phyloP scores from a whole-genome alignment of 2,113 vertebrate species.

The Megaceryle torquata region DNA sequence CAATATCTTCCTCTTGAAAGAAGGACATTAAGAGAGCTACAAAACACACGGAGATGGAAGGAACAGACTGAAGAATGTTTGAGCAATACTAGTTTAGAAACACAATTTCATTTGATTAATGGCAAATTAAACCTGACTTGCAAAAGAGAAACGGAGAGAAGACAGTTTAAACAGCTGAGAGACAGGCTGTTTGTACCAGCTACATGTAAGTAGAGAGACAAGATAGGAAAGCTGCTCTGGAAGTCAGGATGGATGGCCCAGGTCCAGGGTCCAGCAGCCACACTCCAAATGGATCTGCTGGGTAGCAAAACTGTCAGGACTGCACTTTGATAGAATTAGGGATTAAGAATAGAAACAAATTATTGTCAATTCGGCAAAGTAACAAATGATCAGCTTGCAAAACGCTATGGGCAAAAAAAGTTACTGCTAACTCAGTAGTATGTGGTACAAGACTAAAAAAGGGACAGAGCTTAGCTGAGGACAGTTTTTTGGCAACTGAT shows the following conservation, averaged over 20 bases:
- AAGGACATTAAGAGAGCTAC: neutral
- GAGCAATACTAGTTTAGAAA: neutral
- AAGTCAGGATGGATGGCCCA: neutral
- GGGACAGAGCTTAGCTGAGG: neutral
- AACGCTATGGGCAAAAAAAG: neutral
- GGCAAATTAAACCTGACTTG: neutral
- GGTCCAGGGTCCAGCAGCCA: neutral
- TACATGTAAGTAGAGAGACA: neutral
- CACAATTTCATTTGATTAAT: neutral
- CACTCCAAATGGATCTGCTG: neutral
- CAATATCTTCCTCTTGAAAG: neutral
- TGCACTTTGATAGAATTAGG: neutral
- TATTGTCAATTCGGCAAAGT: neutral
- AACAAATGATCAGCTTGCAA: neutral
- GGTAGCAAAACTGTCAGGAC: neutral
- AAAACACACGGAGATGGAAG: neutral
- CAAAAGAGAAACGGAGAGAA: neutral
- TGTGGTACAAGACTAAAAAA: neutral
- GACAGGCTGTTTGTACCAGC: neutral
- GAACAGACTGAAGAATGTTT: neutral
- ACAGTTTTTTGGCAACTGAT: neutral
- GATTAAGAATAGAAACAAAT: neutral
- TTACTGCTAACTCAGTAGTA: neutral
- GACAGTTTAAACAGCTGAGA: neutral
- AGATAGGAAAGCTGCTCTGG: neutral